A percentile compares a stretch with the other conserved stretches of the same genome.
Conservation (phyloP, 2,797 vertebrate genomes). For the Phalanger gymnotis region DNA sequence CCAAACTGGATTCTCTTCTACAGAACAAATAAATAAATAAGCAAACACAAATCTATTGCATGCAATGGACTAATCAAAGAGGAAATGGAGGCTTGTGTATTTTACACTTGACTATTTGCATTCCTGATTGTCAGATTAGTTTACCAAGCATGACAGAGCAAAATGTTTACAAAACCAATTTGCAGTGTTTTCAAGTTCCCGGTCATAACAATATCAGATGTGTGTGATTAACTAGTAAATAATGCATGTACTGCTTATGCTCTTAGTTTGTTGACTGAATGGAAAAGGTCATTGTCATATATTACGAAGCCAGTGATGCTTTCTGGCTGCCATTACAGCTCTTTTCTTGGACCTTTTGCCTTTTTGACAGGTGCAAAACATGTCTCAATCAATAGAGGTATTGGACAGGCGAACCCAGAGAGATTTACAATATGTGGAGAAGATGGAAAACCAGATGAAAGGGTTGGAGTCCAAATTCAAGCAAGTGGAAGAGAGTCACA, state of each 20-base stretch:
- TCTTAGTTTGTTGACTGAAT: not conserved
- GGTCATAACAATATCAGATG: not conserved
- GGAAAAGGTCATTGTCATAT: conserved; percentile 1
- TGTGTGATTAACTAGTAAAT: conserved; percentile 64
- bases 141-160: not conserved
- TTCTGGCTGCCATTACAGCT: not conserved
- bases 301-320: rapidly evolving
- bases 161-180: not conserved
- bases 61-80: not conserved
- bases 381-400: conserved; percentile 99
- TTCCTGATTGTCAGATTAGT: not conserved
- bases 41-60: not conserved
- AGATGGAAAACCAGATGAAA: conserved; percentile 98
- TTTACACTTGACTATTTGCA: conserved; percentile 4
- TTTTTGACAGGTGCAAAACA: conserved; percentile 95
- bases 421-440: conserved; percentile 97
- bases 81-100: rapidly evolving
- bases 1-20: not conserved
- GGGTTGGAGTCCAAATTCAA: conserved; percentile 98
- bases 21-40: not conserved
- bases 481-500: conserved; percentile 98
- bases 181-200: not conserved
- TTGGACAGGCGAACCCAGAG: conserved; percentile 97
- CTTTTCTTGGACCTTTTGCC: conserved; percentile 48
- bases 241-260: conserved; percentile 40